Evolutionary conservation across 2,797 vertebrate genomes (phyloP).

Genomic region (Clamator glandarius): DNA sequence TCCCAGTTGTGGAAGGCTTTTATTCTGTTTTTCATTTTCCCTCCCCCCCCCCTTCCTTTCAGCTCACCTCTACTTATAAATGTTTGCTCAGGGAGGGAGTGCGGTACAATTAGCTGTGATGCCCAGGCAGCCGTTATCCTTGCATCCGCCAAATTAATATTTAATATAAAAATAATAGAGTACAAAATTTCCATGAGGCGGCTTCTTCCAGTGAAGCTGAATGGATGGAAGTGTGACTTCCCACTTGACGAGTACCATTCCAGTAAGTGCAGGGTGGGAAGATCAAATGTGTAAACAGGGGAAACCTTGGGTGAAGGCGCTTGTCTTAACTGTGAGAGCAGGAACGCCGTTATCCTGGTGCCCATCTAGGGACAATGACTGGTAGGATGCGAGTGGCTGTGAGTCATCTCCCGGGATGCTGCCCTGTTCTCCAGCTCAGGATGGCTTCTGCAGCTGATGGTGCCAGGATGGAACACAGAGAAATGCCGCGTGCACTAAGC

Average conservation of each 20-base stretch:
- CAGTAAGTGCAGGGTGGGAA: neutral
- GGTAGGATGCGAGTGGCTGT: neutral
- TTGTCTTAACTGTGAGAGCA: neutral
- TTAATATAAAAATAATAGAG: too few relatives aligned
- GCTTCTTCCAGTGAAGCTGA: slow-evolving; percentile 14
- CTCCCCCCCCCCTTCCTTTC: neutral
- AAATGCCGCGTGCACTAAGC: neutral
- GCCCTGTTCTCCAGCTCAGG: fast-evolving
- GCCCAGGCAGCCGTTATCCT: neutral
- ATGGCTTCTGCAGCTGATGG: fast-evolving
- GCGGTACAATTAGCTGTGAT: neutral
- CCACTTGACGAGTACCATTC: neutral
- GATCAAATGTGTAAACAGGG: neutral
- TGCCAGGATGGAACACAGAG: fast-evolving
- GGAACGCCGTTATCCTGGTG: neutral
- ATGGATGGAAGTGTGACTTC: slow-evolving; percentile 52
- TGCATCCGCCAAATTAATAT: fast-evolving
- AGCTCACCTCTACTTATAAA: neutral
- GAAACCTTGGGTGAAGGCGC: neutral
- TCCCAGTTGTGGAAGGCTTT: neutral
- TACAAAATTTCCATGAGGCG: neutral
- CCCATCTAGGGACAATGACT: fast-evolving
- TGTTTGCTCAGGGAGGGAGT: slow-evolving; percentile 19
- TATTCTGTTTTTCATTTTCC: neutral
- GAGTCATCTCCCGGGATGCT: neutral